These are phyloP conservation scores for Thinocorus orbignyianus DNA, from an alignment of 2,113 vertebrate genomes.

Conservation along the genomic window DNA sequence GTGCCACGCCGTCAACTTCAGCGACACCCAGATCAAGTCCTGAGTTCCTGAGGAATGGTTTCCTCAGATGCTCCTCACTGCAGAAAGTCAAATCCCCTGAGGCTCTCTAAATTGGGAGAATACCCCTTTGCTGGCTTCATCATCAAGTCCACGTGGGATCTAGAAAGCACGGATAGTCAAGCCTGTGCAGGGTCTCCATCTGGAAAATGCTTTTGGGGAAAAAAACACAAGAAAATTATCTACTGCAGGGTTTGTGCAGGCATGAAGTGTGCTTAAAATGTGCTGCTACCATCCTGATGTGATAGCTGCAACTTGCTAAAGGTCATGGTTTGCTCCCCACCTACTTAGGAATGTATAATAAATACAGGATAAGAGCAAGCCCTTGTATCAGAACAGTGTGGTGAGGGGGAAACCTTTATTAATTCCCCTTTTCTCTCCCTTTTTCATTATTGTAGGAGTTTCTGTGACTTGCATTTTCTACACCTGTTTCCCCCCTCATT, in stretches of 20 bases:
- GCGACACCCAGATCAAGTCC: not conserved
- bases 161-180: not conserved
- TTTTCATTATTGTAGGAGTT: not conserved
- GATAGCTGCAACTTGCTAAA: not conserved
- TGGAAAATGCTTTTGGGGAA: not conserved
- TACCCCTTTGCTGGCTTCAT: no score
- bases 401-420: not conserved
- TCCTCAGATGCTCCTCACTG: not conserved
- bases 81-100: not conserved
- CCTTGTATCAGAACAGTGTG: not conserved
- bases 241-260: not conserved
- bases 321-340: not conserved
- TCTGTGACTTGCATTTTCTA: not conserved
- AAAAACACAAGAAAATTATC: not conserved
- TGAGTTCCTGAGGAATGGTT: not conserved
- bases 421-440: not conserved
- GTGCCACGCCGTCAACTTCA: fast-evolving
- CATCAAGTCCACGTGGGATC: not conserved
- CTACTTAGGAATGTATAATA: not conserved
- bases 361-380: not conserved
- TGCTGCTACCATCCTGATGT: not conserved
- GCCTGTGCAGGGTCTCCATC: not conserved
- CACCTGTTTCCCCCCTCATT: not conserved
- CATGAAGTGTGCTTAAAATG: not conserved
- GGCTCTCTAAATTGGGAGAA: not conserved